Evolutionary conservation across 1,140 invertebrate genomes (phyloP), one percentile per base, ranked within the genome.

Genomic region (Ladona fulva): DNA sequence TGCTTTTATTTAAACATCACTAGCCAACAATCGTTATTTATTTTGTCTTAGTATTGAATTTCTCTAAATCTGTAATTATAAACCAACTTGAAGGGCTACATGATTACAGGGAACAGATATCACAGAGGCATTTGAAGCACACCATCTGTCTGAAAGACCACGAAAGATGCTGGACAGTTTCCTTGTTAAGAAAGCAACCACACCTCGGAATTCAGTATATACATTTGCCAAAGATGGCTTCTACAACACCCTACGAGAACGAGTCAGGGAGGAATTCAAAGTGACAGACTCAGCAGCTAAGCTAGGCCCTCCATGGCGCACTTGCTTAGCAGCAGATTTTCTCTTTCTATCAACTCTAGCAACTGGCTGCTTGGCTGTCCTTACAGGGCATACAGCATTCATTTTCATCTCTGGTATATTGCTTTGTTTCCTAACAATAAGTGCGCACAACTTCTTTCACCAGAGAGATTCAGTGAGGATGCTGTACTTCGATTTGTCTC

Each of bases 401-500:
- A 83, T 85, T n/a, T 42, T 86, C 8, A n/a, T 89, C 24, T 81
- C 87, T 77, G 91, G 89, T 0, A 77, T 90, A 6, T 83, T 87
- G 24, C 82, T 95, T 0, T 84, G 85, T 25, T 88, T 90, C 82
- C 85, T 88, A 0, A 84, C 86, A 16, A 87, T 91, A 37, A 87
- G 86, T 24, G 89, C 89, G 0, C 94, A 96, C 82, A 96, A 96
- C 84, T 96, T 93, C 82, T 91, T 95, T 75, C 94, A 96, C 82
- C 88, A 91, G 81, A 88, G 87, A 24, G 91, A 95, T 81, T 94
- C 89, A 82, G 94, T 93, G 87, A 88, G 94, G 74, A 94, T 94
- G 91, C 94, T 93, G 82, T 89, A 93, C 59, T 93, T 93, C 78
- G 92, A 95, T 81, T 83, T 96, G 16, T 85, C 86, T 37, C 82